These are phyloP conservation scores for Halictus quadricinctus DNA, from an alignment of 2,888 invertebrate genomes.

Conservation along the genomic window DNA sequence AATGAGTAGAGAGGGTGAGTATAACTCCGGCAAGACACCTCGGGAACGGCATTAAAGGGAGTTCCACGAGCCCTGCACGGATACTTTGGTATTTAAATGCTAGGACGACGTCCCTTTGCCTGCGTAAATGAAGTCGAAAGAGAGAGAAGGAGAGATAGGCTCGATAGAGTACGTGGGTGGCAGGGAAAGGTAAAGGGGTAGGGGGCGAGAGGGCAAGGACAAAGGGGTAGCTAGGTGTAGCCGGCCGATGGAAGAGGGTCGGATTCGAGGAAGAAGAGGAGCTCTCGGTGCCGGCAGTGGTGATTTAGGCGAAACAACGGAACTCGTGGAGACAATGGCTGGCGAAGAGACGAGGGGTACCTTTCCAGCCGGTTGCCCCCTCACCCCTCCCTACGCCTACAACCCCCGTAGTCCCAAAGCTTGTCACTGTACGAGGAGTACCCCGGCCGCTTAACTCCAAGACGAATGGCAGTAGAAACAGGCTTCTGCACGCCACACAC, in stretches of 20 bases:
- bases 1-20: background rate
- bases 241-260: slow-evolving; percentile 58
- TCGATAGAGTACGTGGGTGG: background rate
- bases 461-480: slow-evolving; percentile 65
- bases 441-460: slow-evolving; percentile 68
- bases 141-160: slow-evolving; percentile 27
- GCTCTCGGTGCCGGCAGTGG: slow-evolving; percentile 63
- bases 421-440: slow-evolving; percentile 54
- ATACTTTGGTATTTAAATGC: slow-evolving; percentile 80
- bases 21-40: slow-evolving; percentile 58
- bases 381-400: background rate
- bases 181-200: background rate
- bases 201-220: slow-evolving; percentile 28
- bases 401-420: slow-evolving; percentile 24
- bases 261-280: slow-evolving; percentile 62
- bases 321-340: slow-evolving; percentile 70
- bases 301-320: slow-evolving; percentile 72
- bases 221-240: slow-evolving; percentile 43
- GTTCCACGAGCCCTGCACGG: slow-evolving; percentile 64
- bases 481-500: slow-evolving; percentile 63
- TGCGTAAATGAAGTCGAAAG: slow-evolving; percentile 72
- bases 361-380: slow-evolving; percentile 35
- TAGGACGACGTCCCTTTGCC: slow-evolving; percentile 62
- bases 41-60: slow-evolving; percentile 71
- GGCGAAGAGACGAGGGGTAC: slow-evolving; percentile 50